phyloP scores from a whole-genome alignment of 2,113 vertebrate species.

The Neodon shergylaensis region DNA sequence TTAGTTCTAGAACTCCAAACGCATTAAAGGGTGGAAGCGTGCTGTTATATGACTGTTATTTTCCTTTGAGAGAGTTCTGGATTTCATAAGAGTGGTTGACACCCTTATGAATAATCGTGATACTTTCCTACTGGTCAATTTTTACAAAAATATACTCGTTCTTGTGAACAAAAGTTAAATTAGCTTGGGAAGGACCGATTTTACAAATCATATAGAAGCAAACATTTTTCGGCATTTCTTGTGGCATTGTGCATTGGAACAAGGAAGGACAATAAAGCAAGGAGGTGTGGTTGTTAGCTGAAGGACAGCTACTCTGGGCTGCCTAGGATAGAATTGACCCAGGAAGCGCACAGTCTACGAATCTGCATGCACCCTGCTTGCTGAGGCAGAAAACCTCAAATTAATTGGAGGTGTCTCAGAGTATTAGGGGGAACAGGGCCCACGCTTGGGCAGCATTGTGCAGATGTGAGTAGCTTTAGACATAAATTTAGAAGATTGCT shows the following conservation, averaged over 20 bases:
- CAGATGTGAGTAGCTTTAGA: background rate
- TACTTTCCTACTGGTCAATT: background rate
- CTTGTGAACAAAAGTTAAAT: conserved; percentile 11
- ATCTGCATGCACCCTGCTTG: background rate
- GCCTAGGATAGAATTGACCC: background rate
- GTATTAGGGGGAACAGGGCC: background rate
- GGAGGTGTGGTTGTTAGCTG: background rate
- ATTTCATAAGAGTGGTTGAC: background rate
- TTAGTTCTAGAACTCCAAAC: background rate
- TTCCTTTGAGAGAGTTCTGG: background rate
- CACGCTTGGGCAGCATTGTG: background rate
- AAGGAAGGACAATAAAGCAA: background rate
- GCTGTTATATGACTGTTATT: background rate
- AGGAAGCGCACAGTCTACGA: background rate
- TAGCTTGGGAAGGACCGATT: background rate
- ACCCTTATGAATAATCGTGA: background rate
- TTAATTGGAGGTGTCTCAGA: background rate
- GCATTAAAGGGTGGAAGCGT: background rate
- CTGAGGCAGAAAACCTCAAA: background rate
- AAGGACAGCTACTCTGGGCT: background rate
- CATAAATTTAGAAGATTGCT: background rate
- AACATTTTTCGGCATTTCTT: background rate
- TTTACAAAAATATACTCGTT: background rate
- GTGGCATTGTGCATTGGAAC: background rate
- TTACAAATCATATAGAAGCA: background rate